Evolutionary conservation across 1,140 invertebrate genomes (phyloP), one percentile per base, ranked within the genome.

Genomic region (Sipha flava): DNA sequence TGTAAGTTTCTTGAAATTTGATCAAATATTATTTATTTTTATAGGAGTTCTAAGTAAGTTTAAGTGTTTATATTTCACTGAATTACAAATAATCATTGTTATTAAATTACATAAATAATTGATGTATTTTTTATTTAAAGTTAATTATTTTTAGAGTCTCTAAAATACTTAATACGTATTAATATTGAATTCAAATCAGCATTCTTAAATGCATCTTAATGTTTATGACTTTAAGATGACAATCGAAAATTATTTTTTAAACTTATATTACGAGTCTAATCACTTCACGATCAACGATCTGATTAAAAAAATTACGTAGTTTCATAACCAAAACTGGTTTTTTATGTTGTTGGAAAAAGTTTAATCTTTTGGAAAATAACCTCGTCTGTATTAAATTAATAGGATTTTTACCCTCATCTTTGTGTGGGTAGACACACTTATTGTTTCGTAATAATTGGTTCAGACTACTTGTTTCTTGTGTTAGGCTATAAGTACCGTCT

Each of bases 401-500:
- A 77, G n/a, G 31, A 40, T 77, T 77, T 77, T 77, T 59, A 52
- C 52, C 23, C 23, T 21, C 73, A 43, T 77, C 52, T 7, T 21
- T n/a, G 52, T 29, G 72, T 75, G 52, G 72, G 73, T 0, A 37
- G 52, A 54, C 34, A 37, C 34, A 29, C 47, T 4, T 77, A 77
- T 77, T 77, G 52, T 77, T 77, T 77, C 34, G 21, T 59, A 16
- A 23, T 77, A 77, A 77, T 77, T 77, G 73, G 73, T 77, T 59
- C 73, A 34, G 43, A 77, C 52, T 77, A 77, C 73, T 77, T 77
- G 73, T 77, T 59, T 23, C 34, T 59, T 59, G 6, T 34, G 47
- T 73, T 5, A 21, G 12, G 73, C 52, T 77, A 31, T 26, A 43
- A 52, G 73, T 57, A 31, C 52, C 26, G 34, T 49, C 23, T 14